A percentile compares a stretch with the other conserved stretches of the same genome.
These are phyloP conservation scores for Mastigias papua DNA, from an alignment of 30 jellyfish, hydroid and myxozoan species.

Conservation along the genomic window DNA sequence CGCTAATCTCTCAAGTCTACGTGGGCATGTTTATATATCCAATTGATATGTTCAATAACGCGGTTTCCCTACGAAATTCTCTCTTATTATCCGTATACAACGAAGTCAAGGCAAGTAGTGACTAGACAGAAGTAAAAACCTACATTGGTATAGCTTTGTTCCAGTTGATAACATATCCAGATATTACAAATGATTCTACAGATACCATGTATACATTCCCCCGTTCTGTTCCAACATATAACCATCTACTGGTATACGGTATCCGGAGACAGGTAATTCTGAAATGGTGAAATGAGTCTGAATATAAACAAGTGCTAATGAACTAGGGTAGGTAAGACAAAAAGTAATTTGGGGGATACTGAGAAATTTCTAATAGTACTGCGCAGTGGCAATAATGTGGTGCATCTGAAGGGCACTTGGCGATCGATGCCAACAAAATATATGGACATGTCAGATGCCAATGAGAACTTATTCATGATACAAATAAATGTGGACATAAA, in stretches of 20 bases:
- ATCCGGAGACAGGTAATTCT: constrained; percentile 86
- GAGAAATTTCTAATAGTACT: too few relatives aligned
- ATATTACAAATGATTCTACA: constrained; percentile 85
- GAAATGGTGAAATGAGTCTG: background rate
- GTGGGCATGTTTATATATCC: too few relatives aligned
- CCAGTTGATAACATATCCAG: constrained; percentile 97
- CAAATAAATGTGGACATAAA: background rate
- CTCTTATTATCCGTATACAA: background rate
- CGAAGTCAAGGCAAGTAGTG: background rate
- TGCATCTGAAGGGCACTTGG: too few relatives aligned
- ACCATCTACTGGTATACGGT: constrained; percentile 95
- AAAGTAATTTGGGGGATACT: background rate
- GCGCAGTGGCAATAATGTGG: too few relatives aligned
- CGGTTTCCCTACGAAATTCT: too few relatives aligned
- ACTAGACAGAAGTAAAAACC: background rate
- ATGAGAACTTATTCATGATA: background rate
- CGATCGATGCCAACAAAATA: too few relatives aligned
- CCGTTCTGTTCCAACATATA: constrained; percentile 99
- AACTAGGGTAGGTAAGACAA: background rate
- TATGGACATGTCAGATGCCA: too few relatives aligned
- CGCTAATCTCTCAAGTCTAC: too few relatives aligned
- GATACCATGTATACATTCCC: constrained; percentile 95
- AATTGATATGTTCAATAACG: too few relatives aligned
- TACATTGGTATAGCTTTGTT: constrained; percentile 95
- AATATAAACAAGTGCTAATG: background rate